Base-by-base conservation (phyloP, 2,797 vertebrate genomes). In the Mastacembelus armatus region DNA sequence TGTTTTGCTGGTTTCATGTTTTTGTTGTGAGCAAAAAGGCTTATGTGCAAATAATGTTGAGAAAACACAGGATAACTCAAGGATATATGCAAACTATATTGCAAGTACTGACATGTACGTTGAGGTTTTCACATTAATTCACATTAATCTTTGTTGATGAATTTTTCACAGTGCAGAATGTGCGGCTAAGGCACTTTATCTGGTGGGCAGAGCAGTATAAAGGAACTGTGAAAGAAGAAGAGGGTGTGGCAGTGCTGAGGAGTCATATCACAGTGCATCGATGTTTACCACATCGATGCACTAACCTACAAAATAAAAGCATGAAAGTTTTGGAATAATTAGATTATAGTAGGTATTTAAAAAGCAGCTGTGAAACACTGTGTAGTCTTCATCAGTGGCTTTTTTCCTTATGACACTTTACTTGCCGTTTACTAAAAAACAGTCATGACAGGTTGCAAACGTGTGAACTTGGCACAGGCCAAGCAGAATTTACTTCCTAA, bases 1-100 rank as follows among this genome's bases (percentile, higher is more conserved):
- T 77, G 50, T 68, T 26, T 79, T 52, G 80, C 75, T 71, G 50
- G 54, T 64, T 81, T 67, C 21, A 52, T 77, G 32, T 59, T 56
- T 76, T 71, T 26, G 32, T 50, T 54, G 42, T 57, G 38, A 69
- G 26, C 12, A 71, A 66, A 68, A n/a, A n/a, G n/a, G n/a, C n/a
- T 30, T 10, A 56, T 40, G 56, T 62, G 21, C 29, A 27, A 30
- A 38, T 16, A 66, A 7, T n/a, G 39, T 5, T n/a, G n/a, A 30
- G 52, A 60, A 56, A 19, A 32, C 7, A 52, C 39, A 22, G 1
- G 7, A 27, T 10, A 12, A 38, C 16, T 52, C 27, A 66, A 55
- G 65, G n/a, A 18, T 32, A n/a, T 10, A 64, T 40, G n/a, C 16
- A 24, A 18, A 10, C 26, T 65, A 0, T 19, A n/a, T n/a, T n/a